A percentile compares a stretch with the other conserved stretches of the same genome.
These are phyloP conservation scores for Scolopax mira DNA, from an alignment of 2,113 vertebrate species.

Conservation along the genomic window DNA sequence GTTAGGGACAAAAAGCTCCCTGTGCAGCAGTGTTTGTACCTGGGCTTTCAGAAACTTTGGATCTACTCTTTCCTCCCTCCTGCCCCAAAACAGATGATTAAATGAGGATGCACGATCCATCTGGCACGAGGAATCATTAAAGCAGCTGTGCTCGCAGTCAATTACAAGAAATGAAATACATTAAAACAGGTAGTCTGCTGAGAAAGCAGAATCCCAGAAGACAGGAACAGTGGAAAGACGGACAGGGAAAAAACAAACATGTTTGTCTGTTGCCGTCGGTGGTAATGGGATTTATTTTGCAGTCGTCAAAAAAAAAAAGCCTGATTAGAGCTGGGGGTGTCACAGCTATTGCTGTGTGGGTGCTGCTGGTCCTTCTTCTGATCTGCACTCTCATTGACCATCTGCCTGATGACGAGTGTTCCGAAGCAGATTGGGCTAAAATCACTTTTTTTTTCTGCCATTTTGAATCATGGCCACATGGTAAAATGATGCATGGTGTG, in stretches of 20 bases:
- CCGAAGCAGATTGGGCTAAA: background rate
- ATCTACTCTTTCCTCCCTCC: background rate
- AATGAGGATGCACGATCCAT: conserved; percentile 33
- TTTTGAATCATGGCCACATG: rapidly evolving
- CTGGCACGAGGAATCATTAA: conserved; percentile 24
- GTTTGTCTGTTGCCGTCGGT: background rate
- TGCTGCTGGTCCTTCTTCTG: background rate
- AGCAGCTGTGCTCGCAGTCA: conserved; percentile 33
- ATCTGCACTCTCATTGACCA: rapidly evolving
- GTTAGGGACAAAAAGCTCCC: background rate
- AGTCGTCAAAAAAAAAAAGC: background rate
- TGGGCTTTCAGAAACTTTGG: background rate
- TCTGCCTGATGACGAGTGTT: rapidly evolving
- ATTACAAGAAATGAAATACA: conserved; percentile 53
- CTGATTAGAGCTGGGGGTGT: background rate
- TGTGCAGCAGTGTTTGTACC: rapidly evolving
- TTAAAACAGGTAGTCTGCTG: conserved; percentile 62
- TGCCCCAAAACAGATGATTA: conserved; percentile 35
- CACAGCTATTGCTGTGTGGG: background rate
- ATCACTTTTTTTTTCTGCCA: background rate
- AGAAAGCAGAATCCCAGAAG: conserved; percentile 39
- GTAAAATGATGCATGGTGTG: rapidly evolving
- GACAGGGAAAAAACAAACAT: conserved; percentile 55
- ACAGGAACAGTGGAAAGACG: conserved; percentile 21
- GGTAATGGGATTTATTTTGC: conserved; percentile 28